Conservation (phyloP, 2,797 vertebrate species). For the Oryzias sinensis region DNA sequence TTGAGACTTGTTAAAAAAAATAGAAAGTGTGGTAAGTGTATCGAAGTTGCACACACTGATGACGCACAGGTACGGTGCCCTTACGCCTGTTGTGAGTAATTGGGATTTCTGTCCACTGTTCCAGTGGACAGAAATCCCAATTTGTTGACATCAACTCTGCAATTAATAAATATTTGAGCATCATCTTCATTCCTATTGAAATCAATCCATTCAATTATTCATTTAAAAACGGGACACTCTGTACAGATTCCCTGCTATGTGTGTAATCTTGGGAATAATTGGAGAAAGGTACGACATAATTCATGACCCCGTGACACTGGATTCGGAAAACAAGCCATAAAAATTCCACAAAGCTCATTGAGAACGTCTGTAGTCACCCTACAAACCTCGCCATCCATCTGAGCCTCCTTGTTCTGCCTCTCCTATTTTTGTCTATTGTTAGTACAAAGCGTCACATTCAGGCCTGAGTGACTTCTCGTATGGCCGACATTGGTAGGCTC, state of each 20-base stretch:
- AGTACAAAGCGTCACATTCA: slow-evolving; percentile 89
- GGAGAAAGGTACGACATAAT: slow-evolving; percentile 39
- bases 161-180: too few species aligned
- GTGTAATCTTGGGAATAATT: background rate
- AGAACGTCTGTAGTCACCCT: slow-evolving; percentile 60
- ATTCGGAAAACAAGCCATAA: slow-evolving; percentile 79
- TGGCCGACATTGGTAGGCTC: slow-evolving; percentile 74
- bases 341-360: slow-evolving; percentile 79
- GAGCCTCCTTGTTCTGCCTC: slow-evolving; percentile 38
- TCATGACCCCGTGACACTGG: slow-evolving; percentile 46
- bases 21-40: too few species aligned
- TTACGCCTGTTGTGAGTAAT: too few species aligned
- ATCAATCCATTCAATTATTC: too few species aligned
- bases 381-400: slow-evolving; percentile 27
- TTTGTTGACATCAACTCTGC: too few species aligned
- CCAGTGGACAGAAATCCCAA: too few species aligned
- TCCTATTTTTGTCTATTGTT: slow-evolving; percentile 70
- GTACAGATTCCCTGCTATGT: background rate
- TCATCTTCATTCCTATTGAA: too few species aligned
- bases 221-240: too few species aligned
- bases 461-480: slow-evolving; percentile 77
- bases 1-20: too few species aligned
- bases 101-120: too few species aligned
- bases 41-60: too few species aligned
- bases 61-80: too few species aligned